These are phyloP conservation scores for Goniozus legneri DNA, from an alignment of 1,140 invertebrate genomes.

Conservation along the genomic window DNA sequence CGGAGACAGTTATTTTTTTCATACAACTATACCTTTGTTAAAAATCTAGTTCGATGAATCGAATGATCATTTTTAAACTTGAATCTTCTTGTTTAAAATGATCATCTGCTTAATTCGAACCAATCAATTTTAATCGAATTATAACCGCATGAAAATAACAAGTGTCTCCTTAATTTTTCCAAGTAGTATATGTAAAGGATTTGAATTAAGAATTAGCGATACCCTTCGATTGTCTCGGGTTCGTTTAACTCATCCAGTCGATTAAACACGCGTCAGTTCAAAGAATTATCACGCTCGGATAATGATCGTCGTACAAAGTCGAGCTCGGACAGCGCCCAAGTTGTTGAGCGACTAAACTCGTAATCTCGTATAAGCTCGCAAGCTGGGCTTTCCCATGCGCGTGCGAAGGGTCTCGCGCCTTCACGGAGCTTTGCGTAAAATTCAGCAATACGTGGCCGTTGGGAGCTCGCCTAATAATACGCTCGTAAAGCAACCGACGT, in stretches of 20 bases:
- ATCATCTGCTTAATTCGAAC: too few relatives aligned
- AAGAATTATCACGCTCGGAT: conserved; percentile 13
- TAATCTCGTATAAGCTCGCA: conserved; percentile 52
- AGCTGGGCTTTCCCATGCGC: conserved; percentile 50
- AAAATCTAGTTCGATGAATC: too few relatives aligned
- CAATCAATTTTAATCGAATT: too few relatives aligned
- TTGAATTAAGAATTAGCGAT: too few relatives aligned
- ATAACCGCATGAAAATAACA: too few relatives aligned
- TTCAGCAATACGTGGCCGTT: conserved; percentile 32
- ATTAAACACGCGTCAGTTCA: conserved; percentile 9
- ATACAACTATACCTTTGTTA: too few relatives aligned
- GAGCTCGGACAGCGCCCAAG: conserved; percentile 25
- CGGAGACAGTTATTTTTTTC: too few relatives aligned
- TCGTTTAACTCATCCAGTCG: background rate
- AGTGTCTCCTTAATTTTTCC: too few relatives aligned
- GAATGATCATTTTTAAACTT: too few relatives aligned
- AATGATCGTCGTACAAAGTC: conserved; percentile 48
- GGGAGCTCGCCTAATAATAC: conserved; percentile 39
- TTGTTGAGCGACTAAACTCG: conserved; percentile 49
- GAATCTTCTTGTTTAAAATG: too few relatives aligned
- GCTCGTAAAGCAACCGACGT: conserved; percentile 33
- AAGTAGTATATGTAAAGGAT: too few relatives aligned
- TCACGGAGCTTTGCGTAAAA: conserved; percentile 34
- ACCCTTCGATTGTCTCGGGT: too few relatives aligned
- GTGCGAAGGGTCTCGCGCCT: conserved; percentile 5